Base-by-base conservation (phyloP, 2,113 vertebrate species). In the Chlorodrepanis virens region DNA sequence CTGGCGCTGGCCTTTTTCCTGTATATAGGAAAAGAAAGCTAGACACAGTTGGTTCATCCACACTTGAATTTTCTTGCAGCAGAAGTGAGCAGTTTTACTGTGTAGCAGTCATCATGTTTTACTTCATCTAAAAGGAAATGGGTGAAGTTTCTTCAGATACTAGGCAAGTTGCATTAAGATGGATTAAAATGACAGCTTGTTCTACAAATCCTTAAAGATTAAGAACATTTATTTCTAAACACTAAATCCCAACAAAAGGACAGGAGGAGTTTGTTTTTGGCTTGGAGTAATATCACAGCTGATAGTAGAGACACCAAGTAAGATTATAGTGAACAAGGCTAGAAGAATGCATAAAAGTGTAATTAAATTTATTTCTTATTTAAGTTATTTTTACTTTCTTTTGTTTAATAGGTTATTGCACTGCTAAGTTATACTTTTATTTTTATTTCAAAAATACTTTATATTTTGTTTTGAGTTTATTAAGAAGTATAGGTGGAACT, bases 171-270 rank as follows among this genome's bases (percentile, higher is more conserved):
- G 45, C 39, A 61, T 80, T 71, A 92, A 1, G 6, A 60, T 21
- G n/a, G 75, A 80, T 96, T 95, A 92, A 96, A 94, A 85, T 74
- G 79, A 75, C 93, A 95, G 63, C 70, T 91, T 83, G 57, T 95
- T 90, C 75, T 86, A 74, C 83, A 96, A 91, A 93, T 90, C 45
- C 75, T 85, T 74, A 85, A 75, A 70, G 82, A 95, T 96, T 93
- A 90, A 74, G 50, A 89, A 57, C 37, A 39, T 61, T 74, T 70
- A 91, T 83, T 75, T 93, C 65, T 78, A 84, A 83, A 77, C 57
- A 72, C 35, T 81, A 91, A 94, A 90, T 93, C 81, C 67, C 31
- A 85, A 40, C 25, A 83, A 91, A 94, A 90, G 12, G 16, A 75
- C 15, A 40, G 13, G 10, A 85, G 54, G 57, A 65, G 31, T 47